Evolutionary conservation across 1,140 invertebrate genomes (phyloP).

Genomic region (Bombus picipes): DNA sequence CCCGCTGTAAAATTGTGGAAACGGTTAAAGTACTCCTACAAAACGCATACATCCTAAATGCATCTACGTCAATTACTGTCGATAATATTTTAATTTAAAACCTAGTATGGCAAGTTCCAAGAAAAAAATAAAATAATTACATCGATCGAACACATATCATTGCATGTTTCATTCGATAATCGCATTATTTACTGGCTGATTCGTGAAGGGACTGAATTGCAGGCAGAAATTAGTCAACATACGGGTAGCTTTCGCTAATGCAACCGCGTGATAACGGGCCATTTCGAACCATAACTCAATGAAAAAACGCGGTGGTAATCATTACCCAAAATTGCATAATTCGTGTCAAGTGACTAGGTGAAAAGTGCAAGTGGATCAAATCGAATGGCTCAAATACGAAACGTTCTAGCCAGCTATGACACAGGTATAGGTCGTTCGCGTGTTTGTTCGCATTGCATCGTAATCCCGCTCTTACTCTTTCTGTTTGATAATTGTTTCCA

Average conservation of each 20-base stretch:
- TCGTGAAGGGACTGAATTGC: conserved; percentile 27
- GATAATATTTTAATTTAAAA: no score
- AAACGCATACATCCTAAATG: no score
- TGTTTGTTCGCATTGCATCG: not conserved
- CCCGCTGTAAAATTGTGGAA: no score
- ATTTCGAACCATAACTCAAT: conserved; percentile 8
- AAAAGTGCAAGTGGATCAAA: conserved; percentile 32
- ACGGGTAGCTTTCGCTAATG: conserved; percentile 57
- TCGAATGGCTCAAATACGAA: not conserved
- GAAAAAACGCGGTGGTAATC: not conserved
- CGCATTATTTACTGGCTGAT: conserved; percentile 50
- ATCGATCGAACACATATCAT: not conserved
- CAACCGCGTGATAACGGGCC: conserved; percentile 45
- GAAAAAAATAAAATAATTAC: no score
- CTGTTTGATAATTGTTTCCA: not conserved
- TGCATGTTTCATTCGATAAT: conserved; percentile 35
- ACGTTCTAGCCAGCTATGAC: not conserved
- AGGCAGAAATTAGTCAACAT: conserved; percentile 66
- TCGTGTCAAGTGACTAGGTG: not conserved
- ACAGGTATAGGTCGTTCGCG: not conserved
- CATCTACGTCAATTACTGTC: no score
- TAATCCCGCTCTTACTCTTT: not conserved
- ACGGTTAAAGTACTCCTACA: no score
- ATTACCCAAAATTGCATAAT: conserved; percentile 6
- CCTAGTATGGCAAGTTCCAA: no score